Base-by-base conservation (phyloP, 2,888 invertebrate species). In the Cryptocheilus praepositus region DNA sequence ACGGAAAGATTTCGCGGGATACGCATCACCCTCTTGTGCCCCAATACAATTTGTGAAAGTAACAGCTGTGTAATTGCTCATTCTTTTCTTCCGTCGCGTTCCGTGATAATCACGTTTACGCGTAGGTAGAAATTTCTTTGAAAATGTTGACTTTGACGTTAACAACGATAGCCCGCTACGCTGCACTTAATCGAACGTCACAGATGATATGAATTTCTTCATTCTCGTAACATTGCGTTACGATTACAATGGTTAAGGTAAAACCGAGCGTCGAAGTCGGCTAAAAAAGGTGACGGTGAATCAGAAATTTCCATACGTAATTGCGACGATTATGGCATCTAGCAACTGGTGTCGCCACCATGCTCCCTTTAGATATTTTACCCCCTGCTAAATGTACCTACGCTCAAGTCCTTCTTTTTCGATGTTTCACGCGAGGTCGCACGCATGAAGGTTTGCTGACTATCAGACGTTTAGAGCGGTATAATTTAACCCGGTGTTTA, bases 261-360 rank as follows among this genome's bases (percentile, higher is more conserved):
- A 36, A 36, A 36, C 1, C 13, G 36, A 36, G 36, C 36, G 11
- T 11, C 8, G 36, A 11, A 11, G 36, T 11, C 36, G 13, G 36
- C 36, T 11, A 36, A 36, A 36, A 36, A 8, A 36, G 36, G 3
- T 7, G 7, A 5, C 36, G 36, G 13, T 36, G 36, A 36, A 88
- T 87, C 87, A 85, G 83, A 77, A 84, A 88, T 88, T 88, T 86
- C 82, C 87, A 87, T 87, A 84, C 77, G 82, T 88, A 88, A 88
- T 88, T 87, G 85, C 81, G 74, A 79, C 86, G 83, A 85, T 86
- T 85, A 86, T 79, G 74, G 78, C 75, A 70, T 80, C 79, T 80
- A 73, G 83, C 86, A 88, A 88, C 86, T 87, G 88, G 82, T 84
- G 81, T 36, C 36, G 36, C 36, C 36, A 36, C 36, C 36, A 36